Base-by-base conservation (phyloP, 2,113 vertebrate species). In the Thunnus thynnus region DNA sequence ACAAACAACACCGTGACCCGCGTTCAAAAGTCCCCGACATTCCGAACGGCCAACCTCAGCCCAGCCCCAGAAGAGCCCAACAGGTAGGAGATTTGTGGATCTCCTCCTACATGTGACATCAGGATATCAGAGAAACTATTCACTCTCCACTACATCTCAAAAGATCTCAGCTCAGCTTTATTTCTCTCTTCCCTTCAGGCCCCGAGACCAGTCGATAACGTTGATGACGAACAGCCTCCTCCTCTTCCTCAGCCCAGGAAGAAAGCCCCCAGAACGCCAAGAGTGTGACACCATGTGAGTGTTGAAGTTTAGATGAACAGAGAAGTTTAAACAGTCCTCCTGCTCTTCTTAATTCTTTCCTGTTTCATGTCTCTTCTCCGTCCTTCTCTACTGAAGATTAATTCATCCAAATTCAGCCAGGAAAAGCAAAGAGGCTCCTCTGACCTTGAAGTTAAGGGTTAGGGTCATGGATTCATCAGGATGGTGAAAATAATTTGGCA, bases 221-320 rank as follows among this genome's bases (percentile, higher is more conserved):
- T 5, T 0, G 52, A 80, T 0, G 83, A 82, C 0, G 92, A 94
- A 16, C 20, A 82, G 10, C 88, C 87, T 22, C 94, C 94, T 84
- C 94, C 94, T 57, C 85, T 93, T 58, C 94, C 94, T 77, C 90
- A 92, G 48, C 94, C 94, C 30, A 91, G 94, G 62, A 94, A 86
- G 63, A 93, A 81, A 20, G 54, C 0, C 2, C 58, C 77, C 20
- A 81, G 3, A 56, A 13, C 30, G 1, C 58, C 13, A 0, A 32
- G 32, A 48, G 36, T 10, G 9, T 83, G 73, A 88, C 30, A 2
- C 0, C 32, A 20, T 0, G 48, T 25, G 52, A 67, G 52, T 41
- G 60, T 8, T 6, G 32, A 9, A 32, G 50, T 47, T 57, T 0
- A 16, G 18, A 16, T 22, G 22, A 22, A 22, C 22, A 44, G 25